Evolutionary conservation across 2,113 vertebrate genomes (phyloP).

Genomic region (Zonotrichia leucophrys): DNA sequence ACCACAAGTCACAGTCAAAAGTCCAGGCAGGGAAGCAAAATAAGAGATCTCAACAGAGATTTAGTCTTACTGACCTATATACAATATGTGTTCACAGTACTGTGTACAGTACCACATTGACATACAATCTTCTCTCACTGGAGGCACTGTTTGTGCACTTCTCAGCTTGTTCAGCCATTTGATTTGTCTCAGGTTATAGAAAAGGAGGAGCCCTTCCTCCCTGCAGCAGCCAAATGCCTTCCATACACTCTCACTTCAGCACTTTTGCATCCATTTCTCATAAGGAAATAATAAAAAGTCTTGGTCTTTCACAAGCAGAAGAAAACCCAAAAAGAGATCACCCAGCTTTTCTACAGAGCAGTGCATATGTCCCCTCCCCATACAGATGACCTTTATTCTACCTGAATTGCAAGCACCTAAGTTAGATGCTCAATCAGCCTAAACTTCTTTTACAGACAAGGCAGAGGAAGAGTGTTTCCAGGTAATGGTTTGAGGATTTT

Average conservation of each 20-base stretch:
- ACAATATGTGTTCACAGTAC: neutral
- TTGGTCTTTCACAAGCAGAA: neutral
- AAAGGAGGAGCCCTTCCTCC: neutral
- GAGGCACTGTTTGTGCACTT: neutral
- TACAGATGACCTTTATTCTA: neutral
- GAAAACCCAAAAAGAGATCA: neutral
- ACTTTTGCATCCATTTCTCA: neutral
- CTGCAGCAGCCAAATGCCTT: neutral
- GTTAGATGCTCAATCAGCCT: neutral
- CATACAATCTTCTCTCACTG: neutral
- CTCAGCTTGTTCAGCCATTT: neutral
- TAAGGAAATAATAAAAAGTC: neutral
- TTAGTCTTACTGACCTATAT: neutral
- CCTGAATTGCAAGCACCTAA: neutral
- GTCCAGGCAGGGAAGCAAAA: neutral
- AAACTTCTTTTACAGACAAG: neutral
- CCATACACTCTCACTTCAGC: neutral
- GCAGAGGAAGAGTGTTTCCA: neutral
- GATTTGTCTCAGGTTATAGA: neutral
- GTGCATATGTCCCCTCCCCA: neutral
- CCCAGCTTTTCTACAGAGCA: neutral
- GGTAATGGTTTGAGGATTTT: neutral
- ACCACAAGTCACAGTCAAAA: neutral
- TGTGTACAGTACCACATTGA: neutral
- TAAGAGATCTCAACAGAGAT: neutral